Base-by-base conservation (phyloP, 1,140 invertebrate genomes). In the Drosophila ananassae region DNA sequence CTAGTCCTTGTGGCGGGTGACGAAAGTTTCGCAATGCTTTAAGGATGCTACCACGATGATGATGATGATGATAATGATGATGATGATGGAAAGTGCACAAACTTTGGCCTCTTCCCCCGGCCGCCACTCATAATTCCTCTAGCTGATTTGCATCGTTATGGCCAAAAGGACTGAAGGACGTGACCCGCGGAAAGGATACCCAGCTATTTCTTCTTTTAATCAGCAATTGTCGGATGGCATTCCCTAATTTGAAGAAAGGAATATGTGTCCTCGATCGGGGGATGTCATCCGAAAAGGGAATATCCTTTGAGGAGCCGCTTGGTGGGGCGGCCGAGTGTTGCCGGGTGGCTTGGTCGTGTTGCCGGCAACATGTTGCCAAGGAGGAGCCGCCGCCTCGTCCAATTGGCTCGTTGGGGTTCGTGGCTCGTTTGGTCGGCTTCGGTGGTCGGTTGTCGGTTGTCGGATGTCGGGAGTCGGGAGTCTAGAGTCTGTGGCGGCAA, bases 131-230 rank as follows among this genome's bases (percentile, higher is more conserved):
- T 87, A 87, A 87, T 82, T 79, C 56, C 57, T 48, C 76, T 79
- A 89, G 72, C 78, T 87, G 82, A 87, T 87, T 87, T 82, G 75
- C 71, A 51, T 79, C 74, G 77, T 87, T 82, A 82, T 71, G 50
- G 60, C 53, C 52, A 5, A 44, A 17, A 17, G 57, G 74, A 74
- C 64, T 21, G 73, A 50, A 47, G 61, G 47, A 56, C 77, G 77
- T 66, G 77, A 57, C 41, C 57, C 24, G 53, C 54, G 53, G 39
- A 10, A 13, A 37, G 59, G 37, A 57, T 32, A 8, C 8, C 8
- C 30, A 17, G 17, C 17, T 17, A 17, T 17, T 17, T 17, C 17
- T 17, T 17, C 1, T 17, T 17, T 17, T 17, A 17, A 17, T 17
- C 17, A 17, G 17, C 17, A 17, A 17, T 17, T 17, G 8, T 37